Conservation (phyloP, 2,888 invertebrate species). For the Trypoxylon attenuatum region DNA sequence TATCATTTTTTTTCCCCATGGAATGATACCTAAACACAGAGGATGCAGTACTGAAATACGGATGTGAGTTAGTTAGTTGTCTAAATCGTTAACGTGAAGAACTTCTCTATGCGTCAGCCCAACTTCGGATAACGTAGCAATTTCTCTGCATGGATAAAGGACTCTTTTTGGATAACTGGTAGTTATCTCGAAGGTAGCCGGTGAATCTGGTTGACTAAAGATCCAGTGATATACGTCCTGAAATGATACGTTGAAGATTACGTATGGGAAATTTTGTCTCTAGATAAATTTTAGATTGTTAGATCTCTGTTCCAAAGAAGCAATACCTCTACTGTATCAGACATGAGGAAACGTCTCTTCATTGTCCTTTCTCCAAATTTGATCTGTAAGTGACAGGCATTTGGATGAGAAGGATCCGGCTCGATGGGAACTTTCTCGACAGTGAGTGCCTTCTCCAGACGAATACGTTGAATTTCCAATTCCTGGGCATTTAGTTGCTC, state of each 20-base stretch:
- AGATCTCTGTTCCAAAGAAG: no score
- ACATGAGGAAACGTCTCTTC: conserved; percentile 88
- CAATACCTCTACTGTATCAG: conserved; percentile 87
- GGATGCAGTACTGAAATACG: conserved; percentile 37
- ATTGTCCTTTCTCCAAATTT: conserved; percentile 93
- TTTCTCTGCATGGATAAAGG: conserved; percentile 77
- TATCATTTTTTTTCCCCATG: conserved; percentile 47
- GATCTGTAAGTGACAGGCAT: conserved; percentile 89
- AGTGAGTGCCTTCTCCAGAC: conserved; percentile 81
- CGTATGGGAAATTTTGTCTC: no score
- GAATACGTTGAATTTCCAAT: conserved; percentile 78
- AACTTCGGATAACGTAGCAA: conserved; percentile 82
- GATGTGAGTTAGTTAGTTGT: conserved; percentile 78
- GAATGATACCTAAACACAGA: conserved; percentile 54
- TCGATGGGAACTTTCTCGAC: conserved; percentile 83
- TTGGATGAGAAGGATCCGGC: conserved; percentile 82
- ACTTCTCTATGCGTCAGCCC: conserved; percentile 94
- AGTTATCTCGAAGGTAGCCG: conserved; percentile 94
- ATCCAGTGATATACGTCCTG: conserved; percentile 96
- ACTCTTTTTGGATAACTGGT: conserved; percentile 95
- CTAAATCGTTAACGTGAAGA: conserved; percentile 94
- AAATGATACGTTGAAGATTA: conserved; percentile 6
- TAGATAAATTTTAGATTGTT: no score
- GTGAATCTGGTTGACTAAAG: conserved; percentile 95
- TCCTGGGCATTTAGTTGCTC: conserved; percentile 76